Base-by-base conservation (phyloP, 1,140 invertebrate genomes). In the Aplysia californica region DNA sequence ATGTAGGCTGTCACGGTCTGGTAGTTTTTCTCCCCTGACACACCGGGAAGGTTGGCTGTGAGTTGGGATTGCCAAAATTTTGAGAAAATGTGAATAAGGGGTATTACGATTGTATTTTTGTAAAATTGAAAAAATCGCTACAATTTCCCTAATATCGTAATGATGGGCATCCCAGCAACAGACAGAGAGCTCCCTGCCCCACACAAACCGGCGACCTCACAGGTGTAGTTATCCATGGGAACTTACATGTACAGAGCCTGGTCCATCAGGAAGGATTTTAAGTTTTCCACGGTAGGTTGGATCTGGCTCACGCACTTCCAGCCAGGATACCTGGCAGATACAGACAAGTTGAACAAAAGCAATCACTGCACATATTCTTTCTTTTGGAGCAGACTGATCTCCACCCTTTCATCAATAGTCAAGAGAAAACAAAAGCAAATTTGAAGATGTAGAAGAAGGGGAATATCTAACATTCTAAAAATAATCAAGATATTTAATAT, bases 191-290 rank as follows among this genome's bases (percentile, higher is more conserved):
- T 50, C n/a, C n/a, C 15, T 50, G 15, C 44, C n/a, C 15, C n/a
- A 15, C 15, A 61, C 10, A n/a, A 10, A 29, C 26, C 29, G 20
- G 29, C 29, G 10, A 61, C 26, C 6, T 10, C 20, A 18, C 10
- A 15, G 58, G 10, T 61, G 20, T 18, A 61, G 26, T 61, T 6
- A 61, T 26, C 10, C 20, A 61, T 61, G 10, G 20, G 1, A 1
- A 72, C 70, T 72, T 61, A 72, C 70, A 72, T 3, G 33, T 72
- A 72, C 1, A 72, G 70, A 41, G 70, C 35, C 18, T 39, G 31
- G n/a, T 72, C 44, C 31, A 20, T 61, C 21, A 72, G 56, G 23
- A 72, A 61, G 4, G 1, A 15, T 26, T 61, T 72, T 6, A 72
- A 38, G 6, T 72, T 58, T 1, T 35, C 35, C 2, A 75, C 58